Evolutionary conservation across 2,888 invertebrate genomes (phyloP), one percentile per base, ranked within the genome.

Genomic region (Volucella inflata): DNA sequence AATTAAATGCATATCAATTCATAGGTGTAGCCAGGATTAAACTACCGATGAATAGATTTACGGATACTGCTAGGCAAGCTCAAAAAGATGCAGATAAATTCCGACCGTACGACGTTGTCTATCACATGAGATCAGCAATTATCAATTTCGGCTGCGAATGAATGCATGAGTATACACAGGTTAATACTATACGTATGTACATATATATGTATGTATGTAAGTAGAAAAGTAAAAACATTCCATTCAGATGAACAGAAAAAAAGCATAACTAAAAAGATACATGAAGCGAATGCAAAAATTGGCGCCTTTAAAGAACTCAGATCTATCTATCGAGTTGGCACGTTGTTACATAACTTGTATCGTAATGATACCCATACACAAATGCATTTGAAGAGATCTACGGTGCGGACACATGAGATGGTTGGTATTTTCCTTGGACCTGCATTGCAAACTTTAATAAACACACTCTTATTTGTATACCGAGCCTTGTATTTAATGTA

Each of bases 281-380:
- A 59, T 74, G 57, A 75, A 38, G 14, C 21, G 60, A 16, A 68
- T n/a, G 16, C 21, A 65, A 65, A 71, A 72, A 64, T 72, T 74
- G 77, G 82, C 77, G 82, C 77, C 83, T 78, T 72, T 38, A 68
- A 65, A 62, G n/a, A 40, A 11, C 48, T n/a, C 14, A 48, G 48
- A 48, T 48, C 8, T 9, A 48, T 14, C 12, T n/a, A 48, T 14
- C 12, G 8, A 14, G n/a, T 14, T 48, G 9, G n/a, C 8, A 48
- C 48, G 14, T 48, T 8, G n/a, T 48, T 8, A 14, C 14, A 14
- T 40, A 48, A 30, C 60, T 38, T 12, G 42, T 82, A 77, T 50
- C 77, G 72, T 82, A 77, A 77, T 50, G 17, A 38, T 59, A 50
- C 51, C 64, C 40, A 57, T 46, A 70, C 38, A 64, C 36, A 65